Conservation (phyloP, 2,888 invertebrate species). For the Chaitophorus viminalis region DNA sequence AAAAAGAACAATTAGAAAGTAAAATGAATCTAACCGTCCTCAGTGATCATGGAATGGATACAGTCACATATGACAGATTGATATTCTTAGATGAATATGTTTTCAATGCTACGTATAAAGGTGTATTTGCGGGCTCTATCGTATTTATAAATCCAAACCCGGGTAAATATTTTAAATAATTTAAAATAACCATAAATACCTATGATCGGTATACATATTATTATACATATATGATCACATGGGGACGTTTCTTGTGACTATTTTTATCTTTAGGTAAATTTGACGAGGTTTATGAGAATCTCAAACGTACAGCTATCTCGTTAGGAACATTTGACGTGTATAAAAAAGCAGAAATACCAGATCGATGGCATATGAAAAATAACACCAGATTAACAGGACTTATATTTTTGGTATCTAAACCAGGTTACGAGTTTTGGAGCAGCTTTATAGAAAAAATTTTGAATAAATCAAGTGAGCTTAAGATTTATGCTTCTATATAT, state of each 20-base stretch:
- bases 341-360: too few relatives aligned
- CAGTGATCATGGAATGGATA: conserved; percentile 80
- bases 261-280: conserved; percentile 51
- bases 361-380: too few relatives aligned
- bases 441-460: background rate
- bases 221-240: too few relatives aligned
- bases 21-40: conserved; percentile 75
- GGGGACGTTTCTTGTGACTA: background rate
- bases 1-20: conserved; percentile 69
- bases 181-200: background rate
- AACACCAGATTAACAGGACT: too few relatives aligned
- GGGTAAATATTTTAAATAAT: background rate
- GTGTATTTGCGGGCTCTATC: conserved; percentile 71
- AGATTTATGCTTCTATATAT: too few relatives aligned
- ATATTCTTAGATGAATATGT: conserved; percentile 72
- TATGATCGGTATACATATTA: too few relatives aligned
- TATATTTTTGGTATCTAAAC: too few relatives aligned
- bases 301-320: conserved; percentile 7
- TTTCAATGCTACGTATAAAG: conserved; percentile 68
- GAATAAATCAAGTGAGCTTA: conserved; percentile 67
- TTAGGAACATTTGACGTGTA: conserved; percentile 68
- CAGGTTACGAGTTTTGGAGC: conserved; percentile 74
- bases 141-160: conserved; percentile 70
- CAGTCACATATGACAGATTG: conserved; percentile 70
- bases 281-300: conserved; percentile 54